Conservation (phyloP, 2,888 invertebrate genomes). For the Pterobdella sp. region DNA sequence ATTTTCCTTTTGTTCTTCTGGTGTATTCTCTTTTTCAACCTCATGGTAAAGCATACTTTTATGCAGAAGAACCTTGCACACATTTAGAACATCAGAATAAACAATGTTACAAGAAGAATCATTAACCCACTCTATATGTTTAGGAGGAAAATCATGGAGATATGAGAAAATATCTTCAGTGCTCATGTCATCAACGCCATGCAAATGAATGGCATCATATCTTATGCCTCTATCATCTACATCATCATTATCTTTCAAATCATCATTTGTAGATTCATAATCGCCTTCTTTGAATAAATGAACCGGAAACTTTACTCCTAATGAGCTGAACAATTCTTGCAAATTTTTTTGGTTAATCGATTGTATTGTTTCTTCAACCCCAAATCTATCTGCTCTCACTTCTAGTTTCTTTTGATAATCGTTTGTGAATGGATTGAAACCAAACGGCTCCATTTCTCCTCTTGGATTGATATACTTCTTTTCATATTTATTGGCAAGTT, state of each 20-base stretch:
- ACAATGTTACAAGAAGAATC: conserved; percentile 60
- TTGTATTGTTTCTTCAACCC: background rate
- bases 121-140: conserved; percentile 72
- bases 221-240: conserved; percentile 20
- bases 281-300: background rate
- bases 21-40: background rate
- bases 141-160: conserved; percentile 68
- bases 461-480: conserved; percentile 3
- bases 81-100: conserved; percentile 1
- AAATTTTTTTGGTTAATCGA: background rate
- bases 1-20: background rate
- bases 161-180: conserved; percentile 72
- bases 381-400: background rate
- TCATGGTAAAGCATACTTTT: background rate
- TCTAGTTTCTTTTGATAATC: background rate
- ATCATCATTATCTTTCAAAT: background rate
- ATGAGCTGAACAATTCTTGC: background rate
- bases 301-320: background rate
- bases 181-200: conserved; percentile 67
- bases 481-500: background rate
- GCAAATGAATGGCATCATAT: conserved; percentile 60
- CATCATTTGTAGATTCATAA: background rate
- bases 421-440: background rate
- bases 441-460: conserved; percentile 1
- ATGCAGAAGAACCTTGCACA: background rate